These are phyloP conservation scores for Trogon melanurus DNA, from an alignment of 2,113 vertebrate species.

Conservation along the genomic window DNA sequence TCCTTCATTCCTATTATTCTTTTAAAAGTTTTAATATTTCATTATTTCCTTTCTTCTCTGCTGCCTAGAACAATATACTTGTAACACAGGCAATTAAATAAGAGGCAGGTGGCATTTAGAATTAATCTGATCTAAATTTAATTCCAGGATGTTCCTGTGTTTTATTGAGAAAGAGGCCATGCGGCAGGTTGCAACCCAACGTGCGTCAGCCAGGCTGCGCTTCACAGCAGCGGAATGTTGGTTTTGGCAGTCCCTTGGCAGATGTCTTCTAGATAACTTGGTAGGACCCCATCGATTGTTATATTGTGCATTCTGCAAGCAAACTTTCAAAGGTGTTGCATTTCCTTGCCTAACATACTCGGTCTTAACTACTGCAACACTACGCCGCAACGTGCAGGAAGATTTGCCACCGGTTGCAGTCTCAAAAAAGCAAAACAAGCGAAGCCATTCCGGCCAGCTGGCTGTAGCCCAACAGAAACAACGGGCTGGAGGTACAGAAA, in stretches of 20 bases:
- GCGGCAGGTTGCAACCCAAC: background rate
- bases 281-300: background rate
- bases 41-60: background rate
- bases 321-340: background rate
- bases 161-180: background rate
- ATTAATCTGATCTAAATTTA: background rate
- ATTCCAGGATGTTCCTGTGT: slow-evolving; percentile 15
- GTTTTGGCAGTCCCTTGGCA: background rate
- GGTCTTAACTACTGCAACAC: background rate
- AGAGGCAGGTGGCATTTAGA: background rate
- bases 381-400: background rate
- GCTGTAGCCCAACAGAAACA: background rate
- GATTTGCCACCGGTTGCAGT: fast-evolving
- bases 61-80: background rate
- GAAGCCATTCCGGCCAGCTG: background rate
- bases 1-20: background rate
- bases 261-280: background rate
- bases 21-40: background rate
- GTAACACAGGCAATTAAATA: background rate
- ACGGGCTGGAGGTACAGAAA: background rate
- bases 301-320: background rate
- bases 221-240: background rate
- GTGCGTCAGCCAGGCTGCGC: background rate
- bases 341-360: background rate
- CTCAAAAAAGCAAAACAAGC: background rate